Evolutionary conservation across 2,888 invertebrate species (phyloP).

Genomic region (Orchesella flavescens): DNA sequence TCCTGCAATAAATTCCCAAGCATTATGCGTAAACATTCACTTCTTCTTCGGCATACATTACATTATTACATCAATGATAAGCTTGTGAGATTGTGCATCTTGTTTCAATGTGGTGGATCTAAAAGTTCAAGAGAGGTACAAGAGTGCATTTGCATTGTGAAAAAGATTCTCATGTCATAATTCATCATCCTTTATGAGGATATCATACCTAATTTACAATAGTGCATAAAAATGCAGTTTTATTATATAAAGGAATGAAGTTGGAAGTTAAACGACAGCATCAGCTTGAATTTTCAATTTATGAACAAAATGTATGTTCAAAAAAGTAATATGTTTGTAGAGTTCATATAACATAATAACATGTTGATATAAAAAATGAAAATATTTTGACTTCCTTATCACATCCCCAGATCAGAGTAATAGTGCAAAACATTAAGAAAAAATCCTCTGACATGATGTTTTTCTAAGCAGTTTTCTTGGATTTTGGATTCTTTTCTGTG

Average conservation of each 20-base stretch:
- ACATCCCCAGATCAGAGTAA: background rate
- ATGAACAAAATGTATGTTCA: background rate
- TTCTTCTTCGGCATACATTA: background rate
- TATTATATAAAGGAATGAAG: background rate
- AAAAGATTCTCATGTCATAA: slow-evolving; percentile 32
- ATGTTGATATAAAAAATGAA: slow-evolving; percentile 3
- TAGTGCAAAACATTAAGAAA: background rate
- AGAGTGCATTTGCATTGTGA: slow-evolving; percentile 21
- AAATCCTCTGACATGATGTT: background rate
- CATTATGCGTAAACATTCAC: slow-evolving; percentile 32
- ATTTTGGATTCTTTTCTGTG: background rate
- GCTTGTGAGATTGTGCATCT: background rate
- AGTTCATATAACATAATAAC: slow-evolving; percentile 1
- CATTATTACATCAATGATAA: background rate
- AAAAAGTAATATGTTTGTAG: background rate
- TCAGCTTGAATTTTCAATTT: no score
- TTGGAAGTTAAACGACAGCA: no score
- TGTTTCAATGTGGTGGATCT: slow-evolving; percentile 27
- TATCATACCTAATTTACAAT: no score
- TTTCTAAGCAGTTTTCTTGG: slow-evolving; percentile 20
- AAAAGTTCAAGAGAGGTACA: background rate
- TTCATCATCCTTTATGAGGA: background rate
- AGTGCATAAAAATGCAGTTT: slow-evolving; percentile 22
- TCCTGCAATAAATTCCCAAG: slow-evolving; percentile 12
- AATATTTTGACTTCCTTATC: slow-evolving; percentile 40